Evolutionary conservation across 1,140 invertebrate genomes (phyloP).

Genomic region (Hylaeus volcanicus): DNA sequence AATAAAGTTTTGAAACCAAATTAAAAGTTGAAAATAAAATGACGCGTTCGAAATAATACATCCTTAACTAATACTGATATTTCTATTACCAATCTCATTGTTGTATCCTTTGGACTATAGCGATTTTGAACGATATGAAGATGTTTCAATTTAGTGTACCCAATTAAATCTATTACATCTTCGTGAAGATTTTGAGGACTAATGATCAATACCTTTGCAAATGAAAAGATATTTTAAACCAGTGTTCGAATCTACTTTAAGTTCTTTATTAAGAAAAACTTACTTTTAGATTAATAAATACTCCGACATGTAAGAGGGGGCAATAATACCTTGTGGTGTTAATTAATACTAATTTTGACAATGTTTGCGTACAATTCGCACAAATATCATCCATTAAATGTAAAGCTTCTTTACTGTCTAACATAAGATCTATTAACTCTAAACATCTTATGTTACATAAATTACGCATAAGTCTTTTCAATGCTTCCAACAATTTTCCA

Average conservation of each 20-base stretch:
- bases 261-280: constrained; percentile 48
- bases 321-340: constrained; percentile 89
- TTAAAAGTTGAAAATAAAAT: neutral
- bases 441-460: constrained; percentile 85
- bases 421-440: constrained; percentile 88
- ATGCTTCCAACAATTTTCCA: constrained; percentile 85
- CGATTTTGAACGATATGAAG: constrained; percentile 90
- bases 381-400: constrained; percentile 89
- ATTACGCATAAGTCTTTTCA: constrained; percentile 87
- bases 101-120: constrained; percentile 83
- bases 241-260: neutral
- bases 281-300: constrained; percentile 88
- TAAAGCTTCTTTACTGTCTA: constrained; percentile 86
- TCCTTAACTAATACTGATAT: neutral
- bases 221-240: constrained; percentile 25
- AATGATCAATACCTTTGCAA: constrained; percentile 84
- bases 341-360: constrained; percentile 85
- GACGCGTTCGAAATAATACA: neutral
- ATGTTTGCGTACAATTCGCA: constrained; percentile 83
- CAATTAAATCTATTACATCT: constrained; percentile 86
- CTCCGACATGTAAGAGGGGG: constrained; percentile 88
- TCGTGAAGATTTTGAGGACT: constrained; percentile 91
- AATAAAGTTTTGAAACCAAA: constrained; percentile 8
- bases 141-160: constrained; percentile 85
- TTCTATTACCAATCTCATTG: constrained; percentile 76